These are phyloP conservation scores for Danio tinwini DNA, from an alignment of 2,797 vertebrate genomes.

Conservation along the genomic window DNA sequence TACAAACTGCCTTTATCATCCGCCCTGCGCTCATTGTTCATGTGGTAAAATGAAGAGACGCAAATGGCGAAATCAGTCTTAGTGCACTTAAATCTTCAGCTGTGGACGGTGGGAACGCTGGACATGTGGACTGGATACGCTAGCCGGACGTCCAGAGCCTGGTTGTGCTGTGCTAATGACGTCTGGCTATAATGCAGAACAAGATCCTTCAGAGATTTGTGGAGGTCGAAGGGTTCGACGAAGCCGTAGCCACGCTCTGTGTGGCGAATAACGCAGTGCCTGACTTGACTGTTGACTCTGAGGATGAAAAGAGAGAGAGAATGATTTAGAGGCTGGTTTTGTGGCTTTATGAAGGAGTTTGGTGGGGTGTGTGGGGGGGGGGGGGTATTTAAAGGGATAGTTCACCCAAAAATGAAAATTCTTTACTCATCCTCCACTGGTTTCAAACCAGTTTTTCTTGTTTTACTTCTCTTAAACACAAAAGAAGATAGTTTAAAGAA, in stretches of 20 bases:
- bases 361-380: no score
- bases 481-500: neutral
- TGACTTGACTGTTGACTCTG: constrained; percentile 94
- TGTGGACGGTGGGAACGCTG: constrained; percentile 41
- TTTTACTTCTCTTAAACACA: neutral
- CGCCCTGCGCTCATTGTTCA: neutral
- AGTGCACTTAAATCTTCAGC: constrained; percentile 29
- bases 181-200: constrained; percentile 96
- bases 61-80: neutral
- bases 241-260: constrained; percentile 93
- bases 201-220: constrained; percentile 93
- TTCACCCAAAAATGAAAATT: neutral
- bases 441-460: neutral
- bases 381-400: neutral
- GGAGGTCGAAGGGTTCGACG: constrained; percentile 93
- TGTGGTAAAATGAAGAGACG: neutral
- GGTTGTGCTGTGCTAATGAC: constrained; percentile 94
- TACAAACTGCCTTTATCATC: neutral
- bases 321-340: no score
- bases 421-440: neutral
- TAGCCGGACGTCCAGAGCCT: constrained; percentile 94
- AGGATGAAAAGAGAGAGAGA: constrained; percentile 19
- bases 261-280: constrained; percentile 97
- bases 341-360: no score
- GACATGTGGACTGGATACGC: constrained; percentile 85